Evolutionary conservation across 2,797 vertebrate genomes (phyloP), one percentile per base, ranked within the genome.

Genomic region (Pangasius sanitwongsei): DNA sequence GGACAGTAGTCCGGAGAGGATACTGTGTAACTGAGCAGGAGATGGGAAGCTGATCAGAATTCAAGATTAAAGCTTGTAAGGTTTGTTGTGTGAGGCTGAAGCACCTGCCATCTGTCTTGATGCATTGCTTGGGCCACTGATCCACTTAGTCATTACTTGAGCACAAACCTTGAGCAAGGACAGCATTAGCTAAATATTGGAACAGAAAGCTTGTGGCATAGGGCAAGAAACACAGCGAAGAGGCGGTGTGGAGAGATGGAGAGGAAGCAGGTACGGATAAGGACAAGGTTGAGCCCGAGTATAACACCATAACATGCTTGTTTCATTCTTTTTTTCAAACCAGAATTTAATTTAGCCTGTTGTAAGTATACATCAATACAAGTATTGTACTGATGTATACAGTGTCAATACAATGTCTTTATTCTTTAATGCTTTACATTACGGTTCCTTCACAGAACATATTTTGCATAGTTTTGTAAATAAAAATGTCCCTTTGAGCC

Each of bases 31-130:
- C 65, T 85, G 87, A 83, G 41, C 55, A 41, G 81, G 84, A 48
- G 67, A 37, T 59, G 77, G 63, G 78, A 81, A 44, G 61, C 87
- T 81, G 89, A 83, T 91, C 67, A 69, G 80, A 86, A 92, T 92
- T 88, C 83, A 57, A 81, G 90, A 90, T 75, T 55, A 78, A 55
- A 83, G 65, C 87, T 86, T 63, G 69, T 88, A 75, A 41, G 18
- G 34, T 86, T 80, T 74, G 84, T 34, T 20, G 37, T 77, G 78
- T 53, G 50, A 72, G 48, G 65, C 75, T 70, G 37, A 80, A 87
- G 41, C 31, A 1, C 89, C 70, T 72, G 87, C 87, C 78, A 84
- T 70, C 83, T 85, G 81, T 85, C 63, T 55, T 90, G 87, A 77
- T 88, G 85, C 82, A 63, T 90, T 61, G 72, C 44, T 83, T 25